Evolutionary conservation across 2,888 invertebrate species (phyloP), one percentile per base, ranked within the genome.

Genomic region (Helicoverpa assulta): DNA sequence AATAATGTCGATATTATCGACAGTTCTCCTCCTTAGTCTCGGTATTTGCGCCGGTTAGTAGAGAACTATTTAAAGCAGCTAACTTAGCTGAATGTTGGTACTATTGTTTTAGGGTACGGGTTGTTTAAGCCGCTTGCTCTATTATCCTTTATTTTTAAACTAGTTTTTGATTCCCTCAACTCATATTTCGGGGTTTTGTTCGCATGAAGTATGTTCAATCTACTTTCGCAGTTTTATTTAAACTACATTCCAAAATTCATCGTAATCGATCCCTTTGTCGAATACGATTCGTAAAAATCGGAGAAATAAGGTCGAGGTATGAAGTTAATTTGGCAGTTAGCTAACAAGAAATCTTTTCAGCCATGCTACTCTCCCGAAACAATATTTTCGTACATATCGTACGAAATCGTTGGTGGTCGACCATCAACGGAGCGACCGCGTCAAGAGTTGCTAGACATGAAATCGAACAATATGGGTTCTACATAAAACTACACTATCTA

Each of bases 1-100:
- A 62, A 54, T 67, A 73, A 73, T 78, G 67, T 76, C 61, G 67
- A 73, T 78, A 74, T 58, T 78, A 79, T 74, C 76, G 75, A 76
- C 76, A 68, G 47, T 67, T 62, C 43, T 51, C 68, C 29, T 50
- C 29, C 29, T 52, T 33, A 53, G 21, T 59, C 53, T 37, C 14
- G 14, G 50, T 21, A 43, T 60, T 60, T 60, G 14, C 40, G 14
- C 10, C 19, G 12, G 21, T 59, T 57, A 73, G 37, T 78, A 8
- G 56, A n/a, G 19, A 73, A 74, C 73, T 73, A 66, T 66, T 60
- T 33, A 56, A 56, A 56, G 47, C 50, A 43, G 10, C 50, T 52
- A 40, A 33, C 8, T 18, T 14, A n/a, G 21, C 40, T 29, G 10
- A 19, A 52, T 37, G 33, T 56, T 60, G 10, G 26, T n/a, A 73